Conservation (phyloP, 2,888 invertebrate genomes). For the Drosophila niveifrons region DNA sequence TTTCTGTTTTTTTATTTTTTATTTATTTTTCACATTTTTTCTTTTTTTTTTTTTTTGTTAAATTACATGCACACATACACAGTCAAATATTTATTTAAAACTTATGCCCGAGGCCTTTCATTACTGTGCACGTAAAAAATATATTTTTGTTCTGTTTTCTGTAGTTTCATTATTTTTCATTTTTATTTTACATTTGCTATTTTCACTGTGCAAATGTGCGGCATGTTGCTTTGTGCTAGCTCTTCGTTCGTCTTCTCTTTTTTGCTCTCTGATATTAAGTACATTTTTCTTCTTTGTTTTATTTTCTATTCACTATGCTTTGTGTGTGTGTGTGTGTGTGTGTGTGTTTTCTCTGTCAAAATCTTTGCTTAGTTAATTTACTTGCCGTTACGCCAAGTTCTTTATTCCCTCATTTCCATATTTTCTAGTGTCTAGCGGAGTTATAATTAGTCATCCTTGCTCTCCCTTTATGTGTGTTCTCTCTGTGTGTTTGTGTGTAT, state of each 20-base stretch:
- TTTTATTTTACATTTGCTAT: conserved; percentile 48
- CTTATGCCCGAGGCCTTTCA: conserved; percentile 79
- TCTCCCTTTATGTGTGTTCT: not conserved
- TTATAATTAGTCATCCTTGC: conserved; percentile 65
- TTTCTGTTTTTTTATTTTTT: conserved; percentile 38
- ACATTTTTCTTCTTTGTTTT: conserved; percentile 11
- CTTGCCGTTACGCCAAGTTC: conserved; percentile 50
- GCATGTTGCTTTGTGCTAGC: conserved; percentile 60
- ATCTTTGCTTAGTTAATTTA: conserved; percentile 69
- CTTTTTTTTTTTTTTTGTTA: conserved; percentile 63
- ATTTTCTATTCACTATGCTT: conserved; percentile 4
- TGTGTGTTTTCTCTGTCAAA: conserved; percentile 29
- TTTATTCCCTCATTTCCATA: conserved; percentile 45
- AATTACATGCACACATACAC: conserved; percentile 76
- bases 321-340: not conserved
- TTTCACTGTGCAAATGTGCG: conserved; percentile 68
- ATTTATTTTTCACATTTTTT: conserved; percentile 20
- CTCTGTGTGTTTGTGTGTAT: conserved; percentile 6
- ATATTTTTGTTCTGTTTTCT: conserved; percentile 38
- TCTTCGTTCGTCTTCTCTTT: conserved; percentile 48
- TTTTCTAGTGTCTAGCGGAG: conserved; percentile 56
- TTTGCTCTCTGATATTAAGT: conserved; percentile 17
- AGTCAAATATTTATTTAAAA: conserved; percentile 80
- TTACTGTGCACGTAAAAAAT: conserved; percentile 73
- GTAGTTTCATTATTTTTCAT: conserved; percentile 40